phyloP scores from a whole-genome alignment of 2,888 invertebrate genomes.

The Phyllotreta striolata region DNA sequence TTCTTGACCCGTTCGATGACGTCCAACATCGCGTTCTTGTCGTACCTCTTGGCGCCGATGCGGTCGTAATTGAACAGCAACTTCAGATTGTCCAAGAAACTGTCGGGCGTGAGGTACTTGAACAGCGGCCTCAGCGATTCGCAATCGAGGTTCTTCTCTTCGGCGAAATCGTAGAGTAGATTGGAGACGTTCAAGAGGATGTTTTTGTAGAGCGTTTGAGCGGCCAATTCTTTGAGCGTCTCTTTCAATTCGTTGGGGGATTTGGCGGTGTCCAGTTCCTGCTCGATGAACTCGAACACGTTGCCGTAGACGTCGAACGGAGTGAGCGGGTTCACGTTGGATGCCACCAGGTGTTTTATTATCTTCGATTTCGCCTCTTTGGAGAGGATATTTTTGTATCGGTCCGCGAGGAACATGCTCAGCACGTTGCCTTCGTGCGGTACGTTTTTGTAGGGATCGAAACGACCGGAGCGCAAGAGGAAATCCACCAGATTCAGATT shows the following conservation, averaged over 20 bases:
- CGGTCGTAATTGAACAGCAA: constrained; percentile 44
- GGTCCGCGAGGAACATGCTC: constrained; percentile 52
- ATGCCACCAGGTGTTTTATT: constrained; percentile 46
- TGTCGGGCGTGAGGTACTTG: constrained; percentile 47
- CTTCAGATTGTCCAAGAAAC: constrained; percentile 45
- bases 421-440: constrained; percentile 55
- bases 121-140: constrained; percentile 46
- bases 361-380: constrained; percentile 44
- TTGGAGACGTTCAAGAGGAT: constrained; percentile 46
- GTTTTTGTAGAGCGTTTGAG: constrained; percentile 41
- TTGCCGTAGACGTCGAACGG: constrained; percentile 50
- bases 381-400: constrained; percentile 49
- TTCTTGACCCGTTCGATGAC: constrained; percentile 39
- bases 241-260: constrained; percentile 25
- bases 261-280: constrained; percentile 21
- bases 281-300: constrained; percentile 50
- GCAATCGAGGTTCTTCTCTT: constrained; percentile 45
- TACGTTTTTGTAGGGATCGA: constrained; percentile 52
- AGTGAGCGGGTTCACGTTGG: constrained; percentile 54
- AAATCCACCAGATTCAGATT: constrained; percentile 50
- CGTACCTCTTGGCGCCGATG: constrained; percentile 39
- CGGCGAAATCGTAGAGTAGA: constrained; percentile 48
- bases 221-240: constrained; percentile 42
- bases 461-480: constrained; percentile 45
- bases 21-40: constrained; percentile 30